Evolutionary conservation across 2,113 vertebrate species (phyloP).

Genomic region (Leptobrachium leishanense): DNA sequence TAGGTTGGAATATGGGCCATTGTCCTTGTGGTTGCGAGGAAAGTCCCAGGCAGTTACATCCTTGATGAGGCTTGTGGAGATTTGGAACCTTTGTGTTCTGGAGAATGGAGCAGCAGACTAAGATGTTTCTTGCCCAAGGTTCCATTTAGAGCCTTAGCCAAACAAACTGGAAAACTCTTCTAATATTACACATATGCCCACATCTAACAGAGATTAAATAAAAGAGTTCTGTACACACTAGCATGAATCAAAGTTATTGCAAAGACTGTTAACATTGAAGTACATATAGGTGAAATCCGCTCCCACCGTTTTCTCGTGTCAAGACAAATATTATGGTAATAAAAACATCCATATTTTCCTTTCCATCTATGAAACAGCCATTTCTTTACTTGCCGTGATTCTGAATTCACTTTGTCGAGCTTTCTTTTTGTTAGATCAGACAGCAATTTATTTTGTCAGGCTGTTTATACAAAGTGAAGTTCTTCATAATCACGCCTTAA

Average conservation of each 20-base stretch:
- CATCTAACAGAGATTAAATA: neutral
- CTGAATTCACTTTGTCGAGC: conserved; percentile 80
- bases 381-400: conserved; percentile 72
- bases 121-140: too few relatives aligned
- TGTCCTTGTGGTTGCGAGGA: too few relatives aligned
- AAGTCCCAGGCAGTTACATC: too few relatives aligned
- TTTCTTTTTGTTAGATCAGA: conserved; percentile 81
- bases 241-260: neutral
- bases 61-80: too few relatives aligned
- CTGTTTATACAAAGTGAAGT: conserved; percentile 91
- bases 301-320: conserved; percentile 49
- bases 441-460: conserved; percentile 85
- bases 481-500: conserved; percentile 88
- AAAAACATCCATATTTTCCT: conserved; percentile 75
- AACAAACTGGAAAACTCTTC: too few relatives aligned
- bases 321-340: conserved; percentile 83
- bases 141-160: too few relatives aligned
- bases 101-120: too few relatives aligned
- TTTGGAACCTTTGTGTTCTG: too few relatives aligned
- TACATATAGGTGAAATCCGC: conserved; percentile 12
- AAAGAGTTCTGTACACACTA: neutral
- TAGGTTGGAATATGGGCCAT: too few relatives aligned
- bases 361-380: conserved; percentile 81
- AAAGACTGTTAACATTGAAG: conserved; percentile 32
- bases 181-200: too few relatives aligned